A percentile compares a stretch with the other conserved stretches of the same genome.
These are phyloP conservation scores for Leptinotarsa tumamoca DNA, from an alignment of 2,888 invertebrate genomes.

Conservation along the genomic window DNA sequence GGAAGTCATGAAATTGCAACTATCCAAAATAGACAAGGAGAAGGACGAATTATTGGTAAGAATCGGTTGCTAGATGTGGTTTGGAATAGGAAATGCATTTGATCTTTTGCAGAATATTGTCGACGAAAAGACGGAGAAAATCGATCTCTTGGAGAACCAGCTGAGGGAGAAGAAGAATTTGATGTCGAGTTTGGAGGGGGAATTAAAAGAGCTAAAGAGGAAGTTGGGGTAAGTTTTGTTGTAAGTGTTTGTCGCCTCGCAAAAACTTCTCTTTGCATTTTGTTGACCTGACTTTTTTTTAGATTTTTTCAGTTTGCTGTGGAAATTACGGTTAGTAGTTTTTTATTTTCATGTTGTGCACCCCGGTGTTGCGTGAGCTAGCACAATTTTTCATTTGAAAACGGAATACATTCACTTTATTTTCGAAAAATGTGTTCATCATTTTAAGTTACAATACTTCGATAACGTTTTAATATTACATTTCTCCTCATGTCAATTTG, in stretches of 20 bases:
- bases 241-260: too few species aligned
- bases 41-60: constrained; percentile 75
- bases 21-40: constrained; percentile 77
- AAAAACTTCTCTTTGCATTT: neutral
- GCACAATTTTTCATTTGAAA: neutral
- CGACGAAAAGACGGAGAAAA: constrained; percentile 79
- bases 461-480: too few species aligned
- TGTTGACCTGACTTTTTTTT: constrained; percentile 23
- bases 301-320: constrained; percentile 53
- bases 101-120: constrained; percentile 71
- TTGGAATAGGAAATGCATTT: too few species aligned
- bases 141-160: constrained; percentile 75
- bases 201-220: constrained; percentile 70
- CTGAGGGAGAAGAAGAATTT: constrained; percentile 72
- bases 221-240: constrained; percentile 67
- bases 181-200: constrained; percentile 70
- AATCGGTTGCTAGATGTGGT: too few species aligned
- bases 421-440: neutral
- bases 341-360: constrained; percentile 24
- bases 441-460: too few species aligned
- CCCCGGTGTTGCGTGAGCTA: neutral
- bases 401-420: neutral
- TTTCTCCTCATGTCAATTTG: too few species aligned
- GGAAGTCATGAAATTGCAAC: constrained; percentile 72
- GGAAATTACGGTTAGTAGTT: constrained; percentile 49